Evolutionary conservation across 2,888 invertebrate species (phyloP), one percentile per base, ranked within the genome.

Genomic region (Tiliacea citrago): DNA sequence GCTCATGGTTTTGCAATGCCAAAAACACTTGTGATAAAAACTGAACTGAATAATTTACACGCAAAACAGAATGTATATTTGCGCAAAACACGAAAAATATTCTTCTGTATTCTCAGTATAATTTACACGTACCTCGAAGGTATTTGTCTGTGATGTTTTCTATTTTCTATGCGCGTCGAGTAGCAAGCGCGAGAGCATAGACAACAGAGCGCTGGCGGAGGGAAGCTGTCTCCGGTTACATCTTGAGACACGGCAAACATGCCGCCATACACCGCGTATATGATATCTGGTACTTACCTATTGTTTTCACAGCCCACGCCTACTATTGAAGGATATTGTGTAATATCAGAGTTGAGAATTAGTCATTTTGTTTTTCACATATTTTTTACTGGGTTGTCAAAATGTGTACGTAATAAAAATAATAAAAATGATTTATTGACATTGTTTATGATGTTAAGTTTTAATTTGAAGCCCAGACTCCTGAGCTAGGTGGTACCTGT

Each of bases 181-280:
- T 89, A 89, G 83, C 67, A 65, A 73, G 83, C 81, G 80, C 89
- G 88, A 94, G 94, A 94, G 94, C 92, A 90, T 83, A 90, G 92
- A 91, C 92, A 94, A 95, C 93, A 94, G 93, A 93, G 93, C 91
- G 89, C 82, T 90, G 91, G 89, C 92, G 92, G 93, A 92, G 83
- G 89, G 90, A 87, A 90, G 90, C 88, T 88, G 90, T 90, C 89
- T 95, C 94, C 85, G 91, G 93, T 95, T 94, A 90, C 94, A 91
- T 89, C 87, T 86, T 72, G 75, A 80, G 80, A 69, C 84, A 83
- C 68, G 61, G 88, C 85, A 88, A 89, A 88, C 89, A 87, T 18
- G 77, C 86, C 82, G 73, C 82, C 88, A 79, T 86, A 72, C 75
- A 63, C 51, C 57, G 57, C 35, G 71, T 78, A 82, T 82, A 86